Conservation (phyloP, 1,140 invertebrate genomes). For the Dinoponera quadriceps region DNA sequence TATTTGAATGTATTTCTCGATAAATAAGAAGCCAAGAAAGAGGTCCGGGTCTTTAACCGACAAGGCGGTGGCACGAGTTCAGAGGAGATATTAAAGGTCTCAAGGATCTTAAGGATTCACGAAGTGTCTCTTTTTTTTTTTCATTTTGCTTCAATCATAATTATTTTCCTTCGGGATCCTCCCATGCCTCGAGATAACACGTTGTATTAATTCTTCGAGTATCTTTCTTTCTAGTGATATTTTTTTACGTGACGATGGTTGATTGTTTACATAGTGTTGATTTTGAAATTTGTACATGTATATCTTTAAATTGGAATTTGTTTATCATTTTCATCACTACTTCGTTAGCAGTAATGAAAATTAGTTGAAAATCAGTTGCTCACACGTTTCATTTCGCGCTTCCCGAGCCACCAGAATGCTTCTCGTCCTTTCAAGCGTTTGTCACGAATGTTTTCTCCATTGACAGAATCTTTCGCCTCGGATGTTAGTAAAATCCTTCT, state of each 20-base stretch:
- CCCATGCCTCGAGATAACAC: background rate
- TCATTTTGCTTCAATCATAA: background rate
- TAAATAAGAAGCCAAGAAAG: conserved; percentile 10
- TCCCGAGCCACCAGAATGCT: background rate
- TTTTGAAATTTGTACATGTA: background rate
- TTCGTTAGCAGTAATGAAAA: no score
- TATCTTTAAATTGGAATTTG: conserved; percentile 6
- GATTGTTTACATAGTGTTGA: background rate
- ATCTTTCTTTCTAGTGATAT: background rate
- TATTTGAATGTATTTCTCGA: conserved; percentile 17
- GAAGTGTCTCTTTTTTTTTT: background rate
- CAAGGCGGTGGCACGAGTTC: no score
- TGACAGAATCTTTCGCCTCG: background rate
- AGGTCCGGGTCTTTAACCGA: no score
- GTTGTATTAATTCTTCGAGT: background rate
- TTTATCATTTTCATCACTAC: background rate
- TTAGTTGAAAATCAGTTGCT: no score
- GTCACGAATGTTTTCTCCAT: conserved; percentile 6
- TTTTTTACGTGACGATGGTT: background rate
- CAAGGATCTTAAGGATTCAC: no score
- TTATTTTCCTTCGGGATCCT: background rate
- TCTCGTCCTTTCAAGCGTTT: background rate
- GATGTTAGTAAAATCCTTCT: background rate
- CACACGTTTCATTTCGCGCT: background rate
- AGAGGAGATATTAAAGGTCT: no score